phyloP scores from a whole-genome alignment of 2,797 vertebrate species.

The Emys orbicularis region DNA sequence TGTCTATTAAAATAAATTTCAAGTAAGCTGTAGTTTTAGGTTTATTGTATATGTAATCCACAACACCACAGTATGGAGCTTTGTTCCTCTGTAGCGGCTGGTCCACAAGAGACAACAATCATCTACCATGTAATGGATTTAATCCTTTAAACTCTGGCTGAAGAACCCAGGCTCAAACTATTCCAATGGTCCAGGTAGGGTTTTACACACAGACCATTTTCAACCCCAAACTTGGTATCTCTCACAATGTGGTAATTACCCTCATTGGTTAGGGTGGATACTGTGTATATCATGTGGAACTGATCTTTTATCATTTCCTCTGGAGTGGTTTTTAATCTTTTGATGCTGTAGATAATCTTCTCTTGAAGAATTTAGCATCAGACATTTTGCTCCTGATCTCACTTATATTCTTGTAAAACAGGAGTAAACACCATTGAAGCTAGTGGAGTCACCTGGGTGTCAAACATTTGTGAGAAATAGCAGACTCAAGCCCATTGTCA shows the following conservation, averaged over 20 bases:
- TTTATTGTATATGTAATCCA: background rate
- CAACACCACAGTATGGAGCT: background rate
- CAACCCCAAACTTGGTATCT: background rate
- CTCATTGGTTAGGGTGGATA: background rate
- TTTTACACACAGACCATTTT: background rate
- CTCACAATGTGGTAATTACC: background rate
- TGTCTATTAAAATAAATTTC: background rate
- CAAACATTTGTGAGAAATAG: background rate
- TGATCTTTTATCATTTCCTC: background rate
- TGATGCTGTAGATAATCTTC: background rate
- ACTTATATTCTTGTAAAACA: background rate
- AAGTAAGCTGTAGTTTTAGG: background rate
- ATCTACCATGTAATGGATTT: background rate
- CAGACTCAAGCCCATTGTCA: background rate
- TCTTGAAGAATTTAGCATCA: background rate
- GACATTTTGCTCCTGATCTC: background rate
- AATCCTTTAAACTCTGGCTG: background rate
- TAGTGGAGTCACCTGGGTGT: background rate
- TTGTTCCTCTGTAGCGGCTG: background rate
- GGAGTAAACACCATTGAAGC: background rate
- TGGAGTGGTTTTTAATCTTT: background rate
- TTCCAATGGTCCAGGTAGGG: background rate
- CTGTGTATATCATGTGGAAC: background rate
- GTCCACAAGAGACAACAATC: background rate
- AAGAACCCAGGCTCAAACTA: background rate